Base-by-base conservation (phyloP, 1,140 invertebrate species). In the Bombyx mandarina region DNA sequence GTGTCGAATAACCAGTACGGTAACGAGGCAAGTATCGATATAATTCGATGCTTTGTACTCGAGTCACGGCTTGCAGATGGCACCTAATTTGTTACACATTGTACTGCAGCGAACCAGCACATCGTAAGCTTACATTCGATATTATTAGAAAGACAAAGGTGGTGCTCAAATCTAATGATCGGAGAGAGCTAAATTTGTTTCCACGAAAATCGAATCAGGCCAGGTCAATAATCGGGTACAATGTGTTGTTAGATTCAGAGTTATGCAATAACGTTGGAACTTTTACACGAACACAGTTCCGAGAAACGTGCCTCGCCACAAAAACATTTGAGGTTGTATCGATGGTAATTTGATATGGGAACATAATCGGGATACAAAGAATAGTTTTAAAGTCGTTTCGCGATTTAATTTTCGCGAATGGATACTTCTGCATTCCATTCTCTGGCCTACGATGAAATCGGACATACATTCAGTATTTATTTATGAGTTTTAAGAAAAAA, bases 291-390 rank as follows among this genome's bases (percentile, higher is more conserved):
- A 70, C 63, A 69, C 58, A 58, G 72, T 82, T 86, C 83, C 63
- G 8, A 80, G 83, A 86, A 84, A 84, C 81, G 83, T 84, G 83
- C 81, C 75, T 71, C 68, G 61, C 71, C 78, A 69, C 83, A 51
- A 77, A 84, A 86, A 86, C 83, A 84, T 68, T 54, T 42, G 63
- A 66, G 56, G 71, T 76, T 82, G 79, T 76, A 81, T 86, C 75
- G 82, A 81, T 80, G 67, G 60, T 64, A 75, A 79, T 68, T 66
- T 75, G 79, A 85, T 86, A 86, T 73, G 71, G 72, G 75, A 77
- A 67, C 81, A 77, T 75, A 73, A 63, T 57, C 57, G 64, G 71
- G 67, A 83, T 80, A 79, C 69, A 69, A 67, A 73, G 66, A 73
- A 75, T 79, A 71, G 68, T 69, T 77, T 61, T 69, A 66, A 67